Evolutionary conservation across 2,888 invertebrate species (phyloP).

Genomic region (Tromatobia lineatoria): DNA sequence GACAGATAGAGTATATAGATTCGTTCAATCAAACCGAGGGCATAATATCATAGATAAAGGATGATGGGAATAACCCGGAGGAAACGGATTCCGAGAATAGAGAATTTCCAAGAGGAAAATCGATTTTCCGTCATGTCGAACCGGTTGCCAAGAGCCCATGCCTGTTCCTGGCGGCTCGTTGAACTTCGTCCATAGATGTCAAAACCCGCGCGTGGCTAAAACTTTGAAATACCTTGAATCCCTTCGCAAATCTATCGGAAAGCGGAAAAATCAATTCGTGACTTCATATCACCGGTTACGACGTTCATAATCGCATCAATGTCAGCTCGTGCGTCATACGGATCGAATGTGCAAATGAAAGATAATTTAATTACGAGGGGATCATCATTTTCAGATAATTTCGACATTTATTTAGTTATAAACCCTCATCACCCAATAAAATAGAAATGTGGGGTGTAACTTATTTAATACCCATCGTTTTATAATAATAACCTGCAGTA

Average conservation of each 20-base stretch:
- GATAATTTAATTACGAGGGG: slow-evolving; percentile 6
- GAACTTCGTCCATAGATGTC: slow-evolving; percentile 20
- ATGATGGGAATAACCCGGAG: slow-evolving; percentile 7
- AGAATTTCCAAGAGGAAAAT: slow-evolving; percentile 52
- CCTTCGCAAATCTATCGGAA: not conserved
- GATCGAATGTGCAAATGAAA: not conserved
- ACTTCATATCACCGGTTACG: not conserved
- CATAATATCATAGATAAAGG: not conserved
- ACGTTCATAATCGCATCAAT: not conserved
- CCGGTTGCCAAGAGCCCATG: slow-evolving; percentile 1
- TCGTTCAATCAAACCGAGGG: not conserved
- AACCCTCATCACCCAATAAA: too few relatives aligned
- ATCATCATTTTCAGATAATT: not conserved
- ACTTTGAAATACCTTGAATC: not conserved
- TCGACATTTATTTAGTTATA: too few relatives aligned
- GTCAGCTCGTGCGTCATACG: slow-evolving; percentile 12
- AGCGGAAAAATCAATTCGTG: slow-evolving; percentile 2
- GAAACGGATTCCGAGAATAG: slow-evolving; percentile 38
- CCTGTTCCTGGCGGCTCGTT: not conserved
- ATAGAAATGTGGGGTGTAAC: too few relatives aligned
- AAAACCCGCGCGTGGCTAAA: not conserved
- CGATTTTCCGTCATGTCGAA: slow-evolving; percentile 50
- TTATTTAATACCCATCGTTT: too few relatives aligned
- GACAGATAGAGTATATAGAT: not conserved
- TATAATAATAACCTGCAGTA: too few relatives aligned